phyloP scores from a whole-genome alignment of 2,113 vertebrate genomes.

The Percina caprodes region DNA sequence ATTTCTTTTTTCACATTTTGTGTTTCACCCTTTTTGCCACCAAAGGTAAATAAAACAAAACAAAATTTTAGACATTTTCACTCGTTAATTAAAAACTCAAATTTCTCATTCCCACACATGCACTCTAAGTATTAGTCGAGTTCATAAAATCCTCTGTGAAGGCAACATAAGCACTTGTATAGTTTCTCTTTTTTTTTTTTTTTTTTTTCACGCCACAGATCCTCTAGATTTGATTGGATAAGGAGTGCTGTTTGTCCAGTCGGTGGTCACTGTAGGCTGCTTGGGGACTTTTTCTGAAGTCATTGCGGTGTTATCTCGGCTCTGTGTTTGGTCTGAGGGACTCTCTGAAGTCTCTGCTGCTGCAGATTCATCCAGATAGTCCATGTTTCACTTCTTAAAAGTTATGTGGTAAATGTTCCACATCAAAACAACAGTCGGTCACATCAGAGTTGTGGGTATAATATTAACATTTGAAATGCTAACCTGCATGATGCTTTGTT shows the following conservation, averaged over 20 bases:
- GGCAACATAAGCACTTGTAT: too few species aligned
- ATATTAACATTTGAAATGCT: background rate
- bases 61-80: background rate
- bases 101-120: background rate
- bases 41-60: background rate
- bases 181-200: too few species aligned
- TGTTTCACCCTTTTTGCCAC: background rate
- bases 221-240: too few species aligned
- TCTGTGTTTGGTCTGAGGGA: too few species aligned
- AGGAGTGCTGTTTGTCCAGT: background rate
- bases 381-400: too few species aligned
- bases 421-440: background rate
- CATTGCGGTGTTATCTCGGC: background rate
- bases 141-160: too few species aligned
- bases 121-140: background rate
- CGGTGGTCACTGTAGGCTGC: background rate
- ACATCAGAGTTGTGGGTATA: too few species aligned
- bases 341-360: too few species aligned
- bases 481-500: background rate
- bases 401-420: background rate
- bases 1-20: background rate
- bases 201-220: too few species aligned
- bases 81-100: background rate
- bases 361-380: too few species aligned
- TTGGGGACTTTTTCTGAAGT: background rate